These are phyloP conservation scores for Asarcornis scutulata DNA, from an alignment of 2,113 vertebrate species.

Conservation along the genomic window DNA sequence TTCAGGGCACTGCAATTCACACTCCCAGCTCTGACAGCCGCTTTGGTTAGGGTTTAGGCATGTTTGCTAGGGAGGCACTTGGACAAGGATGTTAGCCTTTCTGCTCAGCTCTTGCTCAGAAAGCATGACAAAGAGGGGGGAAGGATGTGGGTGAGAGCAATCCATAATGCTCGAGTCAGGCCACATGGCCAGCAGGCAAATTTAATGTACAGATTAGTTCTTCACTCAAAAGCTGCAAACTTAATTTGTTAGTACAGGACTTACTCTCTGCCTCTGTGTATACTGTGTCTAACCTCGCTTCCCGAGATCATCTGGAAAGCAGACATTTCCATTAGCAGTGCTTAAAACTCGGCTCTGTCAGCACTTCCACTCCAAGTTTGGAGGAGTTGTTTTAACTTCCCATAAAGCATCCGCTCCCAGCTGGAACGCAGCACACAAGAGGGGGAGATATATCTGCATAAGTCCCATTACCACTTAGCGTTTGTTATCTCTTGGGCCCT, in stretches of 20 bases:
- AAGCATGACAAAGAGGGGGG: not conserved
- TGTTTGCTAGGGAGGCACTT: not conserved
- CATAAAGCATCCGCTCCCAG: constrained; percentile 25
- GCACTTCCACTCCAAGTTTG: not conserved
- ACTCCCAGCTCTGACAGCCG: not conserved
- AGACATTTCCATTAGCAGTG: not conserved
- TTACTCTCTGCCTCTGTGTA: not conserved
- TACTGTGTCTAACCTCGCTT: not conserved
- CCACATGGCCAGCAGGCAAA: not conserved
- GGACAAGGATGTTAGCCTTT: not conserved
- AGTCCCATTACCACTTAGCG: not conserved
- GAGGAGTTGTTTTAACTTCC: not conserved
- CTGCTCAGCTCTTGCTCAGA: not conserved
- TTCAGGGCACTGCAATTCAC: not conserved
- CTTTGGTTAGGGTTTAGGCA: not conserved
- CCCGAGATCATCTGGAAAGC: not conserved
- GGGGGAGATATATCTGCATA: not conserved
- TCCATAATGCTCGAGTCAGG: not conserved
- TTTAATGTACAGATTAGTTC: not conserved
- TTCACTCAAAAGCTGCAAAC: not conserved
- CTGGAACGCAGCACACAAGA: constrained; percentile 13
- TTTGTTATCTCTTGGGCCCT: constrained; percentile 14
- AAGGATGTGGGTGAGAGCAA: not conserved
- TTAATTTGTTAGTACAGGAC: not conserved
- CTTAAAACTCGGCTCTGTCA: constrained; percentile 6